Conservation (phyloP, 92 coral and sea anemone species). For the Bergia sp. region DNA sequence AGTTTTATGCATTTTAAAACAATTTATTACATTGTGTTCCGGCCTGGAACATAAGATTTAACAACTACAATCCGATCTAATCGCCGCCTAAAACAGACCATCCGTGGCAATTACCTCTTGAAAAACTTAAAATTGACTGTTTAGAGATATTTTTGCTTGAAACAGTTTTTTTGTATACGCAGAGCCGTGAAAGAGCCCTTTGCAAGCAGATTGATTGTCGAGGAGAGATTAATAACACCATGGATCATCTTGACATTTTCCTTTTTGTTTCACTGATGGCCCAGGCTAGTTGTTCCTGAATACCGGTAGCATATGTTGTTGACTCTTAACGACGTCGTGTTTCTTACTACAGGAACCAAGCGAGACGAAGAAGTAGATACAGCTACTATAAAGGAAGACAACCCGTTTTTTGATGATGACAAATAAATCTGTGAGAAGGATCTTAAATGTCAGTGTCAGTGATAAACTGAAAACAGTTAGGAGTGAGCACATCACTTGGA, state of each 20-base stretch:
- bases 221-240: neutral
- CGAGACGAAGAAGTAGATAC: neutral
- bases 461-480: no score
- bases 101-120: no score
- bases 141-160: no score
- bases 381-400: neutral
- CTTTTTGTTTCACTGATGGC: neutral
- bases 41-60: no score
- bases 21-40: no score
- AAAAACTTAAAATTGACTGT: no score
- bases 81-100: no score
- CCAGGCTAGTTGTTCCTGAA: neutral
- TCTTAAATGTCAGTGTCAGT: neutral
- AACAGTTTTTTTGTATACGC: no score
- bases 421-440: neutral
- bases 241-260: neutral
- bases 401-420: slow-evolving; percentile 19
- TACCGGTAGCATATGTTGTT: neutral
- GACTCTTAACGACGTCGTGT: neutral
- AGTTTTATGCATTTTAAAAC: no score
- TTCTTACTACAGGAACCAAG: slow-evolving; percentile 1
- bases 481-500: neutral
- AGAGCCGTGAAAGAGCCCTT: no score
- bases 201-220: neutral
- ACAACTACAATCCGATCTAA: no score